Conservation (phyloP, 2,797 vertebrate genomes). For the Calcarius lapponicus region DNA sequence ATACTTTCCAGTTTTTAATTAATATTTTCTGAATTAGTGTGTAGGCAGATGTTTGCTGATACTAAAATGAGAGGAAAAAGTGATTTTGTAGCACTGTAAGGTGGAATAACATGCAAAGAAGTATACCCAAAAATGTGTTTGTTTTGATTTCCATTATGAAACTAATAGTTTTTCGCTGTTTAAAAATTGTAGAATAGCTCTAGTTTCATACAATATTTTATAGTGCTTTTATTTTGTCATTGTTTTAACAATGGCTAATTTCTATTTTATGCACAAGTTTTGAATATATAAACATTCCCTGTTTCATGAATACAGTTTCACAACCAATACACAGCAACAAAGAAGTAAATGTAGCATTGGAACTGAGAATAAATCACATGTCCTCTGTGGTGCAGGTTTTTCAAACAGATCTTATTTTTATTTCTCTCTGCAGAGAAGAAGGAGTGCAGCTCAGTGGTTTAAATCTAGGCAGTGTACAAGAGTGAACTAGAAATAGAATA, state of each 20-base stretch:
- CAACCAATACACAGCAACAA: background rate
- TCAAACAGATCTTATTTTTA: background rate
- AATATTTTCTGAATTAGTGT: slow-evolving; percentile 25
- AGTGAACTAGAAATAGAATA: background rate
- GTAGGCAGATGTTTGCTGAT: slow-evolving; percentile 40
- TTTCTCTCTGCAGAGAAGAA: background rate
- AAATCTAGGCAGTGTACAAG: background rate
- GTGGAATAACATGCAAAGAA: background rate
- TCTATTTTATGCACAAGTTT: background rate
- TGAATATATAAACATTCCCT: background rate
- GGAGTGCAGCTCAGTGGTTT: background rate
- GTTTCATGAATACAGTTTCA: background rate
- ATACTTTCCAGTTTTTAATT: slow-evolving; percentile 31
- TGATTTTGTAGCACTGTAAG: background rate
- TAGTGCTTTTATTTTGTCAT: slow-evolving; percentile 2
- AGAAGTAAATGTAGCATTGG: background rate
- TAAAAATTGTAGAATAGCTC: background rate
- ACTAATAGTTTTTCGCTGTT: background rate
- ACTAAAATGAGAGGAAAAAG: slow-evolving; percentile 7
- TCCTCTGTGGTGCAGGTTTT: background rate
- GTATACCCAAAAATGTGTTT: background rate
- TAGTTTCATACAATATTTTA: slow-evolving; percentile 22
- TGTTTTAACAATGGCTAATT: background rate
- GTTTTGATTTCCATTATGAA: background rate
- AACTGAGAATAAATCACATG: background rate